phyloP scores from a whole-genome alignment of 2,797 vertebrate genomes.

The Tiaroga cobitis region DNA sequence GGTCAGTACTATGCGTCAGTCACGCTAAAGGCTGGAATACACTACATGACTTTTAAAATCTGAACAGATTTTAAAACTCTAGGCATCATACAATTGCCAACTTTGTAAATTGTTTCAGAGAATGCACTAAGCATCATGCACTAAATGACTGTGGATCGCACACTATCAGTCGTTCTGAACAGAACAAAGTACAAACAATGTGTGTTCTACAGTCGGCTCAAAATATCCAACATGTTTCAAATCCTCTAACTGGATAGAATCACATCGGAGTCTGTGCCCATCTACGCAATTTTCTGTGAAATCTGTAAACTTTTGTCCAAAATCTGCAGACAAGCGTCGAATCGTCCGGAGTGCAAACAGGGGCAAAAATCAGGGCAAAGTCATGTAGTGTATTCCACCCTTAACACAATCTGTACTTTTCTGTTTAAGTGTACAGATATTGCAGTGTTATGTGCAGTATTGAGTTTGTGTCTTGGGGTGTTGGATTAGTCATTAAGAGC shows the following conservation, averaged over 20 bases:
- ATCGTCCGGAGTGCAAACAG: not conserved
- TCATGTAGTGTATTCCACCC: not conserved
- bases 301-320: not conserved
- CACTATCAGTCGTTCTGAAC: not conserved
- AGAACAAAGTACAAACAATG: not conserved
- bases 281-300: not conserved
- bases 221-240: not conserved
- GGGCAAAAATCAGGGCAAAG: not conserved
- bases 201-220: not conserved
- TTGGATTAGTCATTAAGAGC: constrained; percentile 44
- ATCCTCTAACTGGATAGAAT: not conserved
- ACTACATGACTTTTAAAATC: not conserved
- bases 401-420: not conserved
- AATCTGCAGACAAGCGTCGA: not conserved
- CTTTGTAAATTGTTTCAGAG: not conserved
- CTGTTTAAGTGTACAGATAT: not conserved
- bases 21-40: not conserved
- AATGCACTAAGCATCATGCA: not conserved
- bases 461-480: not conserved
- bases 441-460: not conserved
- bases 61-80: not conserved
- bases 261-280: not conserved
- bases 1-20: too few relatives aligned
- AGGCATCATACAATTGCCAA: not conserved
- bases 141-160: not conserved